Percentiles rank a stretch among this genome's conserved stretches.
Evolutionary conservation across 2,113 vertebrate genomes (phyloP).

Genomic region (Aix galericulata): DNA sequence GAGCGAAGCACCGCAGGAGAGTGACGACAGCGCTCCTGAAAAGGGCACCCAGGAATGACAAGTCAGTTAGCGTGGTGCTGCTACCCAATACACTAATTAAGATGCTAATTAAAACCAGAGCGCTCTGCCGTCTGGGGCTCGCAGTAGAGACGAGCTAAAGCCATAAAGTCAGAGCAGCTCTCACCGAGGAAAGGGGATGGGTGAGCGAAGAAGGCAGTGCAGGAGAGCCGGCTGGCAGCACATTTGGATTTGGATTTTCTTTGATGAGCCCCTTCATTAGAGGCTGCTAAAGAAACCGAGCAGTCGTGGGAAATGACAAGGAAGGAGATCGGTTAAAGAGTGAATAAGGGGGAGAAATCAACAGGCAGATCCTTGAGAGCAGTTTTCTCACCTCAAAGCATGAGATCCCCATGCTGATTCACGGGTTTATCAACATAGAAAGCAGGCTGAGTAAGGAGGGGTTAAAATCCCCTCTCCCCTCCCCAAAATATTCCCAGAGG

Average conservation of each 20-base stretch:
- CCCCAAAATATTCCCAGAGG: not conserved
- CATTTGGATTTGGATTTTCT: not conserved
- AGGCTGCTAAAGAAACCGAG: not conserved
- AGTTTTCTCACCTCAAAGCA: not conserved
- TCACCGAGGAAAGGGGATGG: not conserved
- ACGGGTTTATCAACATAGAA: not conserved
- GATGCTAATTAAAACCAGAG: slow-evolving; percentile 41
- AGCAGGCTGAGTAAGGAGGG: not conserved
- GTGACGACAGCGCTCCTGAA: not conserved
- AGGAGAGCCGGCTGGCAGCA: not conserved
- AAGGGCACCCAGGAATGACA: not conserved
- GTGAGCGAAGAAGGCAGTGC: not conserved
- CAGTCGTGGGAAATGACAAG: not conserved
- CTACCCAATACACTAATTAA: not conserved
- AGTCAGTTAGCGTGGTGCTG: not conserved
- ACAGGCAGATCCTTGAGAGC: not conserved
- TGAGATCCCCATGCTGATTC: accelerated
- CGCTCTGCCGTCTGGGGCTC: not conserved
- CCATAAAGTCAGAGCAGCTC: not conserved
- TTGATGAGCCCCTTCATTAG: not conserved
- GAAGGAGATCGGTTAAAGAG: not conserved
- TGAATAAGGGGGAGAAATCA: not conserved
- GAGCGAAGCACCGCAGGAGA: not conserved
- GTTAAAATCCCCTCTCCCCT: not conserved
- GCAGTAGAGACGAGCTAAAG: not conserved